These are phyloP conservation scores for Zoanthus solanderi DNA, from an alignment of 92 coral and sea anemone species.

Conservation along the genomic window DNA sequence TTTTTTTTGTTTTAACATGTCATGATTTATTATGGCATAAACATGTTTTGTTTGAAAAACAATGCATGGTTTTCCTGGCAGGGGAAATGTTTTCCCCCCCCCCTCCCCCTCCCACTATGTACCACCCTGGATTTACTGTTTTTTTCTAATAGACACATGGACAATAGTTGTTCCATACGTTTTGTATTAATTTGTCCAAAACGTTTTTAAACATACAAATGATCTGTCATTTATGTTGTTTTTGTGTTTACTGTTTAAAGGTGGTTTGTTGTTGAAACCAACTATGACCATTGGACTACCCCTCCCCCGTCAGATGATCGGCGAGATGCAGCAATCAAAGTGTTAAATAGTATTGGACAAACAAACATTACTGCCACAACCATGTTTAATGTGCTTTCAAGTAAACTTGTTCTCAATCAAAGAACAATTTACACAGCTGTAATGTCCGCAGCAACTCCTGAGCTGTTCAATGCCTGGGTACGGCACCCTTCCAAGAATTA, in stretches of 20 bases:
- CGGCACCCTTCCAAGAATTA: conserved; percentile 52
- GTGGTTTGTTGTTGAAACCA: conserved; percentile 96
- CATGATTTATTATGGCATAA: too few relatives aligned
- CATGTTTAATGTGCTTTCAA: conserved; percentile 76
- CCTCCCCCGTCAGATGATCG: conserved; percentile 93
- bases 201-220: not conserved
- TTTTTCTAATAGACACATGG: too few relatives aligned
- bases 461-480: conserved; percentile 86
- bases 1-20: too few relatives aligned
- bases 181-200: too few relatives aligned
- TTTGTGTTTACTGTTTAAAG: conserved; percentile 35
- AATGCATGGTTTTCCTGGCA: too few relatives aligned
- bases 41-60: too few relatives aligned
- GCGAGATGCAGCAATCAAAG: conserved; percentile 81
- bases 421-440: conserved; percentile 80
- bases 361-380: conserved; percentile 65
- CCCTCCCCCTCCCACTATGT: too few relatives aligned
- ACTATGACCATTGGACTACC: conserved; percentile 94
- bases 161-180: too few relatives aligned
- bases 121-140: too few relatives aligned
- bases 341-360: conserved; percentile 77
- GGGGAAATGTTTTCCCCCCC: too few relatives aligned
- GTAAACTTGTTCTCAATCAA: conserved; percentile 71
- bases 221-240: too few relatives aligned
- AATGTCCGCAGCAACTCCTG: conserved; percentile 82